phyloP scores from a whole-genome alignment of 2,888 invertebrate species.

The Dryadula phaetusa region DNA sequence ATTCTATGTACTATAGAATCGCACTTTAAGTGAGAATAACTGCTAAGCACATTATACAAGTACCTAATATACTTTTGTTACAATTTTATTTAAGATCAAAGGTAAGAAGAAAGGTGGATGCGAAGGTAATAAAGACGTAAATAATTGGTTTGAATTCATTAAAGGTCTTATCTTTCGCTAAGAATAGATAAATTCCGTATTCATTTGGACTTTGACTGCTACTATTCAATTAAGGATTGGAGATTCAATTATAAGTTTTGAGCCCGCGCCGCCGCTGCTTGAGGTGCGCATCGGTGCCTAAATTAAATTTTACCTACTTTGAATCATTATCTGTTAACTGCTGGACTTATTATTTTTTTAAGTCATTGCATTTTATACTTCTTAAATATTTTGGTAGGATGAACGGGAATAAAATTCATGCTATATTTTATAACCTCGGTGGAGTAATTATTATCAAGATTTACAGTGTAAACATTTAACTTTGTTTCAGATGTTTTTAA shows the following conservation, averaged over 20 bases:
- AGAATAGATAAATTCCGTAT: constrained; percentile 54
- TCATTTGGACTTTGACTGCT: constrained; percentile 68
- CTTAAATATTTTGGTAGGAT: not conserved
- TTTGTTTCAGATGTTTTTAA: too few species aligned
- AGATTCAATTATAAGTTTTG: constrained; percentile 74
- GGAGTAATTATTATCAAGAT: too few species aligned
- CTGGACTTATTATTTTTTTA: constrained; percentile 14
- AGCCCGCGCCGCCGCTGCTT: constrained; percentile 55
- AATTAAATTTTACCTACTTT: constrained; percentile 59
- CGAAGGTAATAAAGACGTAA: constrained; percentile 23
- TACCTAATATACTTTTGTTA: not conserved
- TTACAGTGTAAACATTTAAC: too few species aligned
- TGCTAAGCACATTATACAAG: not conserved
- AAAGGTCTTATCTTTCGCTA: constrained; percentile 28
- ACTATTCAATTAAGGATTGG: constrained; percentile 70
- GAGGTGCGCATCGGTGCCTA: constrained; percentile 59
- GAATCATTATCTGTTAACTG: constrained; percentile 33
- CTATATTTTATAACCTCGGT: too few species aligned
- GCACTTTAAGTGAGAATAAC: too few species aligned
- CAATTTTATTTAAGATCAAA: constrained; percentile 11
- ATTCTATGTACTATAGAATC: too few species aligned
- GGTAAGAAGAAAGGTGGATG: constrained; percentile 6
- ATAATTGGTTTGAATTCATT: constrained; percentile 32
- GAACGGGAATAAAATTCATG: not conserved
- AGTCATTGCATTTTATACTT: constrained; percentile 3